Percentiles rank a stretch among this genome's conserved stretches.
Evolutionary conservation across 2,797 vertebrate genomes (phyloP).

Genomic region (Eulemur albifrons): DNA sequence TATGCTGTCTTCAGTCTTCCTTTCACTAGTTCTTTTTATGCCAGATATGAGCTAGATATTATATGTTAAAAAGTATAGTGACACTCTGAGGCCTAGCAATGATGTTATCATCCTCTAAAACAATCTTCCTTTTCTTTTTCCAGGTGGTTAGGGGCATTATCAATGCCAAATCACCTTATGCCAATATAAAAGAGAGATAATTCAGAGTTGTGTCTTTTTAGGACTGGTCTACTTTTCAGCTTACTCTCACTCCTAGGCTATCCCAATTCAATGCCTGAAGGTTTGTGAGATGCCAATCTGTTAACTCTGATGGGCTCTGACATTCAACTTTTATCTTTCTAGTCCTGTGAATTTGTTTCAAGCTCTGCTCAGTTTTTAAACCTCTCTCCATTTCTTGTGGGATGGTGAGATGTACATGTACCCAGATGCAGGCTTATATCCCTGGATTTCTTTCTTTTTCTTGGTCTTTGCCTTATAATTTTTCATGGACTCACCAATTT

Average conservation of each 20-base stretch:
- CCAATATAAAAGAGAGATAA: not conserved
- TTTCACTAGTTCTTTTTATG: not conserved
- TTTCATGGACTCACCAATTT: not conserved
- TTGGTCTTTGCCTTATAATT: not conserved
- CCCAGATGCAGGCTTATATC: not conserved
- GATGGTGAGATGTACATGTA: not conserved
- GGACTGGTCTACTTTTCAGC: not conserved
- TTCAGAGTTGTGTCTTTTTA: not conserved
- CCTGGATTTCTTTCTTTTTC: not conserved
- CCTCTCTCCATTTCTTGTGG: not conserved
- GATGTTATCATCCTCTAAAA: not conserved
- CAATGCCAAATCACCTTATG: not conserved
- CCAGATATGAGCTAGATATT: not conserved
- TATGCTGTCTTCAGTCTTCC: not conserved
- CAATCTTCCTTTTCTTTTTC: not conserved
- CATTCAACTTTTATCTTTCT: not conserved
- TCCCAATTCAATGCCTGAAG: not conserved
- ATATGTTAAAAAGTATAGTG: not conserved
- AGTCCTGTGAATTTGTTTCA: not conserved
- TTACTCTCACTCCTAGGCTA: not conserved
- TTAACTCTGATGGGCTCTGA: not conserved
- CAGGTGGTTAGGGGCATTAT: not conserved
- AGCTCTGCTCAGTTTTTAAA: not conserved
- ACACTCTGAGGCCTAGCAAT: not conserved
- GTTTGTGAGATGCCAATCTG: not conserved